A percentile compares a stretch with the other conserved stretches of the same genome.
phyloP scores from a whole-genome alignment of 2,888 invertebrate species.

The Tromatobia lineatoria region DNA sequence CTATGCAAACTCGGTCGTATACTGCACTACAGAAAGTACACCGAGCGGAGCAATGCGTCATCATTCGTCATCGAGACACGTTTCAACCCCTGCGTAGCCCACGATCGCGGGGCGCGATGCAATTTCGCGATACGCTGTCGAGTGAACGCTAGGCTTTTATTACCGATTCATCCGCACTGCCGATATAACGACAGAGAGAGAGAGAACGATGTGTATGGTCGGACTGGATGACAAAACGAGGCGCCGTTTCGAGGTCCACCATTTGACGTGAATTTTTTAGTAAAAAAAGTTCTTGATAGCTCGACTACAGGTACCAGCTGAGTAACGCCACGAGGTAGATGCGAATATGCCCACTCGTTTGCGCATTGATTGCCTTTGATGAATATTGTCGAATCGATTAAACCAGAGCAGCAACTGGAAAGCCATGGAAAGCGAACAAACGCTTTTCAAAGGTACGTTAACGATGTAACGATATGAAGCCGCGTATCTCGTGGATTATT shows the following conservation, averaged over 20 bases:
- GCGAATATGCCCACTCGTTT: slow-evolving; percentile 21
- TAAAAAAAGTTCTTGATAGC: slow-evolving; percentile 23
- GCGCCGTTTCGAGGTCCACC: slow-evolving; percentile 48
- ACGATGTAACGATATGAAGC: slow-evolving; percentile 64
- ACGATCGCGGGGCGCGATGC: slow-evolving; percentile 61
- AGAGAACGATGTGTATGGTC: slow-evolving; percentile 10
- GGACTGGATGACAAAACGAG: slow-evolving; percentile 59
- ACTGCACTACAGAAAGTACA: slow-evolving; percentile 41
- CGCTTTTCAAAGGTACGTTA: slow-evolving; percentile 65
- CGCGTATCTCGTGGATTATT: slow-evolving; percentile 36
- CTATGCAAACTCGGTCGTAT: slow-evolving; percentile 32
- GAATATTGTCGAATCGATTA: slow-evolving; percentile 68
- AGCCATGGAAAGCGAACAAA: slow-evolving; percentile 51
- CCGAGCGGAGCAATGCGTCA: slow-evolving; percentile 58
- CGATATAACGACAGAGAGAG: slow-evolving; percentile 46
- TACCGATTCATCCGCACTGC: slow-evolving; percentile 75
- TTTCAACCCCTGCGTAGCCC: slow-evolving; percentile 25
- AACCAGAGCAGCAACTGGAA: slow-evolving; percentile 47
- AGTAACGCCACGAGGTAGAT: not conserved
- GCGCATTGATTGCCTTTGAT: slow-evolving; percentile 66
- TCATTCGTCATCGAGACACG: slow-evolving; percentile 70
- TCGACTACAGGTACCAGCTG: slow-evolving; percentile 38
- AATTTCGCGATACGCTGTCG: slow-evolving; percentile 70
- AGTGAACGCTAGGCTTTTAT: slow-evolving; percentile 72
- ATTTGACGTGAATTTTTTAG: slow-evolving; percentile 46